Evolutionary conservation across 2,113 vertebrate genomes (phyloP).

Genomic region (Emydocephalus ijimae): DNA sequence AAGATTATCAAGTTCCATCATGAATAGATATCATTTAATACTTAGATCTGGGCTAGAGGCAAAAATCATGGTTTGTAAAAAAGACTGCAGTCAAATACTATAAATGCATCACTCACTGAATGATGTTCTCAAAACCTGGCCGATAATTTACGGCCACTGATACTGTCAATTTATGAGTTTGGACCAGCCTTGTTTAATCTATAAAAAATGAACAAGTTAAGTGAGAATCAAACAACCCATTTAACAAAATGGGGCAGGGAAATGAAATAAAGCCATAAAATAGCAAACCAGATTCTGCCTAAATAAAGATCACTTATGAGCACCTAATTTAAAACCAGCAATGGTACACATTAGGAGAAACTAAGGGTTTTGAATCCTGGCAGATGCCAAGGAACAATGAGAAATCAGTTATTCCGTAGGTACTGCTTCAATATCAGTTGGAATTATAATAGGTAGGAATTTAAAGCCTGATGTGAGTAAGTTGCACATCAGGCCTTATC

Average conservation of each 20-base stretch:
- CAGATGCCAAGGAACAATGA: background rate
- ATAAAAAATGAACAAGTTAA: background rate
- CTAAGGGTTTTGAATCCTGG: background rate
- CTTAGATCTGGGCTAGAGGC: background rate
- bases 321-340: background rate
- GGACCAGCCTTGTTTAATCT: background rate
- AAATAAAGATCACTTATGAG: background rate
- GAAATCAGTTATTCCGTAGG: background rate
- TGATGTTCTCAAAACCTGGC: background rate
- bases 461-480: background rate
- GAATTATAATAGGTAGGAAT: background rate
- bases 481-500: background rate
- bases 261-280: background rate
- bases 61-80: slow-evolving; percentile 15
- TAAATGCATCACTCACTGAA: background rate
- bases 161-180: background rate
- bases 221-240: background rate
- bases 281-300: background rate
- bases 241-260: background rate
- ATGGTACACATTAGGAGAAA: background rate
- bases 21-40: background rate
- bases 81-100: slow-evolving; percentile 4
- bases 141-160: background rate
- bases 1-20: background rate
- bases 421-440: background rate